Percentiles rank a stretch among this genome's conserved stretches.
These are phyloP conservation scores for Nesoenas mayeri DNA, from an alignment of 2,113 vertebrate species.

Conservation along the genomic window DNA sequence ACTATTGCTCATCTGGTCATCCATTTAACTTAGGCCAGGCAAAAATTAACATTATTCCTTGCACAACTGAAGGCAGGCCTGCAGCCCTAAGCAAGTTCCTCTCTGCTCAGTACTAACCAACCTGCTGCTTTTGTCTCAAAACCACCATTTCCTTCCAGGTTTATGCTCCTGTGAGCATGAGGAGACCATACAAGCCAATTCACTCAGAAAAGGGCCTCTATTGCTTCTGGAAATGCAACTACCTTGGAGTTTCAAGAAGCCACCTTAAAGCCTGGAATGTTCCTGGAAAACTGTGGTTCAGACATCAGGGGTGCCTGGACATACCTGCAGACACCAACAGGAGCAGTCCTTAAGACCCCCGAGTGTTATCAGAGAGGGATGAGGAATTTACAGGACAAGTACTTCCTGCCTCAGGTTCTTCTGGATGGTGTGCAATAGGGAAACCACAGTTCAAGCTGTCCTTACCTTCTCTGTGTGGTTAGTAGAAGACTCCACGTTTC, in stretches of 20 bases:
- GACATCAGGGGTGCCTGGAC: not conserved
- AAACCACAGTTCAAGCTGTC: not conserved
- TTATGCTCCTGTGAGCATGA: not conserved
- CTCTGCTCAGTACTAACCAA: not conserved
- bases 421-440: not conserved
- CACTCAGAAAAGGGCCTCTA: not conserved
- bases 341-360: not conserved
- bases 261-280: not conserved
- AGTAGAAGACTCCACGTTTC: not conserved
- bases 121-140: not conserved
- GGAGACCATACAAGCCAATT: not conserved
- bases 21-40: not conserved
- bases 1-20: not conserved
- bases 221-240: not conserved
- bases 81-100: not conserved
- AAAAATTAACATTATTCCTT: not conserved
- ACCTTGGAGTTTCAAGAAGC: not conserved
- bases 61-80: not conserved
- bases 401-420: not conserved
- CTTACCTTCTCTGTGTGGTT: not conserved
- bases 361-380: not conserved
- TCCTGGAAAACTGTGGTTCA: not conserved
- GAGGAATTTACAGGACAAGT: not conserved
- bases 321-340: not conserved
- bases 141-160: not conserved